These are phyloP conservation scores for Hemibagrus wyckioides DNA, from an alignment of 2,113 vertebrate species.

Conservation along the genomic window DNA sequence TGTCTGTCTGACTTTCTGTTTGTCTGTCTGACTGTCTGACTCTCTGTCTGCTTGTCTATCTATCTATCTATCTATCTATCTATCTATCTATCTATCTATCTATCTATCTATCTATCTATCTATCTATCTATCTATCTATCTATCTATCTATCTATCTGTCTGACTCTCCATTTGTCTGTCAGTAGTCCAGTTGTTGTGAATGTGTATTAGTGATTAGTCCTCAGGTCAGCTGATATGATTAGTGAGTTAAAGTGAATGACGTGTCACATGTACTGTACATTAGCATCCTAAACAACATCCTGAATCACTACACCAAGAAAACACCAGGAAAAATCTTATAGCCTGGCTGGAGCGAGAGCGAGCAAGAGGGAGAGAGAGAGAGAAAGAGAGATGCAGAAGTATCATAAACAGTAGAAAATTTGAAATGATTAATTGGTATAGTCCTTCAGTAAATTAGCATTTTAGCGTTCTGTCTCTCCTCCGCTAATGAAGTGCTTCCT, in stretches of 20 bases:
- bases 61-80: too few relatives aligned
- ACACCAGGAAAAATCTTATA: neutral
- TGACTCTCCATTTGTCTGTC: too few relatives aligned
- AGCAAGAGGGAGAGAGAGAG: neutral
- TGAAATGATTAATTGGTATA: neutral
- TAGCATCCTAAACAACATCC: neutral
- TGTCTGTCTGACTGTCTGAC: neutral
- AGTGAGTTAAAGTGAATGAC: neutral
- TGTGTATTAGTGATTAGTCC: neutral
- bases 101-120: neutral
- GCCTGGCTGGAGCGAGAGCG: neutral
- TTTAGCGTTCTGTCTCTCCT: neutral
- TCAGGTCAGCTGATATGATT: neutral
- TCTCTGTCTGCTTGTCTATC: neutral
- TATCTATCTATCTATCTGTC: too few relatives aligned
- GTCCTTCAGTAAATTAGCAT: neutral
- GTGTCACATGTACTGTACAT: neutral
- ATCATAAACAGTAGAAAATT: neutral
- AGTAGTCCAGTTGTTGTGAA: neutral
- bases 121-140: neutral
- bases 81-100: too few relatives aligned
- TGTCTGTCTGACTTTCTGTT: neutral
- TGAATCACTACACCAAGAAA: neutral
- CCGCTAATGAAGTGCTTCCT: constrained; percentile 40
- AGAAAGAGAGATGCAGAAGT: neutral